phyloP scores from a whole-genome alignment of 2,113 vertebrate genomes.

The Onychostoma macrolepis region DNA sequence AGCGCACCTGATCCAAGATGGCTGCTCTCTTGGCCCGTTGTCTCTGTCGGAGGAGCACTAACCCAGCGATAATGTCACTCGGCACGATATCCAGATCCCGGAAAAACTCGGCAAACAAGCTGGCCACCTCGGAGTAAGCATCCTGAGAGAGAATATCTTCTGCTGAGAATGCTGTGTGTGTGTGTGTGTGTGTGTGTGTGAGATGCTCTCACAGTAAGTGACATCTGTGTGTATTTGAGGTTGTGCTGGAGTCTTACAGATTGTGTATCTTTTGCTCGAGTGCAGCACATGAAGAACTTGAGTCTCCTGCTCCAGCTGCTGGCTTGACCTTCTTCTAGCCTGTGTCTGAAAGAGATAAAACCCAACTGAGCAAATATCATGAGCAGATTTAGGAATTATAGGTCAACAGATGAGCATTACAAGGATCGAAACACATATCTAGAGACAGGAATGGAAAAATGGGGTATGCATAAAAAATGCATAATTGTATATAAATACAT shows the following conservation, averaged over 20 bases:
- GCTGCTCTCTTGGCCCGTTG: slow-evolving; percentile 91
- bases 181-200: background rate
- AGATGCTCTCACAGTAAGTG: background rate
- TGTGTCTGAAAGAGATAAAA: slow-evolving; percentile 78
- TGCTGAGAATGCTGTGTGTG: slow-evolving; percentile 4
- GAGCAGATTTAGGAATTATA: slow-evolving; percentile 13
- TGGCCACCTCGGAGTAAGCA: slow-evolving; percentile 98
- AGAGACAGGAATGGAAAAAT: background rate
- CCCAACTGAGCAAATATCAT: slow-evolving; percentile 13
- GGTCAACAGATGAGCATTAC: background rate
- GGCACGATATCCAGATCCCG: slow-evolving; percentile 98
- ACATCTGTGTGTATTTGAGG: slow-evolving; percentile 26
- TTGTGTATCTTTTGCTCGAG: slow-evolving; percentile 95
- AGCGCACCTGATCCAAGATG: slow-evolving; percentile 79
- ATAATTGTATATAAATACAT: background rate
- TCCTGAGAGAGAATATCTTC: slow-evolving; percentile 76
- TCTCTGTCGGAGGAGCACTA: slow-evolving; percentile 93
- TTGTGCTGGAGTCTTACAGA: slow-evolving; percentile 80
- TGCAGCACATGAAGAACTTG: slow-evolving; percentile 97
- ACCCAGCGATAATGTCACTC: slow-evolving; percentile 96
- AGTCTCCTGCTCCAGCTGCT: slow-evolving; percentile 97
- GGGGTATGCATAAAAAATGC: background rate
- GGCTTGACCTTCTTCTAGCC: slow-evolving; percentile 95
- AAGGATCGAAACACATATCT: background rate
- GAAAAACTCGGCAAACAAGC: slow-evolving; percentile 98